Evolutionary conservation across 2,888 invertebrate species (phyloP).

Genomic region (Oscheius myriophilus): DNA sequence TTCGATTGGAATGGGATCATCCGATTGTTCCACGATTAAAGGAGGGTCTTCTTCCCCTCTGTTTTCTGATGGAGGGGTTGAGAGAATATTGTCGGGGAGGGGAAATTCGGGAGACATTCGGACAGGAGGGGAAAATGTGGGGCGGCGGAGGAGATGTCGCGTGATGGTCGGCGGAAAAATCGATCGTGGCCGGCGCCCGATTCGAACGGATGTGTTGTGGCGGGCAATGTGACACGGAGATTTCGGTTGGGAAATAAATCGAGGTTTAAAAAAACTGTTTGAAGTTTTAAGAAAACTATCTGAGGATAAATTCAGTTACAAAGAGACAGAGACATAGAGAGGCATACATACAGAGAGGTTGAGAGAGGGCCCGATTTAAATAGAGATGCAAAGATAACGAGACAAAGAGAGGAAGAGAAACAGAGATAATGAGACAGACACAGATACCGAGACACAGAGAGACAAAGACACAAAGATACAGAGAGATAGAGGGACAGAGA

Average conservation of each 20-base stretch:
- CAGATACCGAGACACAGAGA: neutral
- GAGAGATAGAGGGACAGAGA: neutral
- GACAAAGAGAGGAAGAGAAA: conserved; percentile 7
- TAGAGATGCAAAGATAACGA: too few species aligned
- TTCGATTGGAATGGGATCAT: too few species aligned
- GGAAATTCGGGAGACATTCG: neutral
- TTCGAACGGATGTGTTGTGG: too few species aligned
- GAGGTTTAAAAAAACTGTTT: too few species aligned
- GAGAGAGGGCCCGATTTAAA: too few species aligned
- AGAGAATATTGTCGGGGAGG: neutral
- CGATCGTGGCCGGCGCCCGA: neutral
- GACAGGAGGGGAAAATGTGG: too few species aligned
- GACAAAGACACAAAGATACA: neutral
- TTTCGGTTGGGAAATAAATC: neutral
- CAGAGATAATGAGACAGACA: conserved; percentile 1
- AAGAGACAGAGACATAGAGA: too few species aligned
- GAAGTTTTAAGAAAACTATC: too few species aligned
- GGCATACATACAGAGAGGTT: too few species aligned
- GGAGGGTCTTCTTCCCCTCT: too few species aligned
- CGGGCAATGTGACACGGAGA: neutral
- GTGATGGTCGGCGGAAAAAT: neutral
- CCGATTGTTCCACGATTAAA: too few species aligned
- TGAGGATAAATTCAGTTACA: too few species aligned
- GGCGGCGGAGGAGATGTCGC: neutral
- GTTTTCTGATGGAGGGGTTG: neutral